Conservation (phyloP, 2,888 invertebrate genomes). For the Epistrophella euchroma region DNA sequence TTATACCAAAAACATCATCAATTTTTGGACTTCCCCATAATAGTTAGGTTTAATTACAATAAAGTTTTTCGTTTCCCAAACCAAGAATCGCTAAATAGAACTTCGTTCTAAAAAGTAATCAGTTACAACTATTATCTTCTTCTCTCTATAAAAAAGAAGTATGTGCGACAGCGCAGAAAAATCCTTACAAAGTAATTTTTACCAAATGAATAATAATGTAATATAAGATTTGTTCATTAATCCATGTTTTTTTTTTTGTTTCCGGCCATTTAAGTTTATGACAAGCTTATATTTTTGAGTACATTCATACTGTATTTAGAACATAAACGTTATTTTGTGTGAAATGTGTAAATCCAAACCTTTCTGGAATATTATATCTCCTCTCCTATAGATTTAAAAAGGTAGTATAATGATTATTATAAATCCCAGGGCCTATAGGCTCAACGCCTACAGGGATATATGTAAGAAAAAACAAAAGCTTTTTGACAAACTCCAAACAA, state of each 20-base stretch:
- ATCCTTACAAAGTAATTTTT: neutral
- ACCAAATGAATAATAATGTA: slow-evolving; percentile 7
- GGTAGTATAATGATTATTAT: neutral
- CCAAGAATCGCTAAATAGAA: too few species aligned
- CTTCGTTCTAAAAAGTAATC: too few species aligned
- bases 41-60: too few species aligned
- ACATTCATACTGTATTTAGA: neutral
- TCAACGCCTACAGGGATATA: too few species aligned
- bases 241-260: neutral
- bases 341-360: neutral
- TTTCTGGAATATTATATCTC: neutral
- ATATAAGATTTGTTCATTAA: slow-evolving; percentile 4
- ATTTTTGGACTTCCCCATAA: too few species aligned
- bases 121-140: neutral
- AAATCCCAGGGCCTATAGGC: neutral
- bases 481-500: neutral
- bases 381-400: neutral
- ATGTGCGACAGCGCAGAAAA: neutral
- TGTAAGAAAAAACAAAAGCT: neutral
- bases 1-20: too few species aligned
- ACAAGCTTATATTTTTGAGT: neutral
- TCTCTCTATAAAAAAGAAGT: neutral
- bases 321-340: neutral
- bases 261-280: slow-evolving; percentile 16
- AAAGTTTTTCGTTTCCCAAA: too few species aligned